Evolutionary conservation across 2,113 vertebrate species (phyloP), one percentile per base, ranked within the genome.

Genomic region (Rhynchopsitta pachyrhyncha): DNA sequence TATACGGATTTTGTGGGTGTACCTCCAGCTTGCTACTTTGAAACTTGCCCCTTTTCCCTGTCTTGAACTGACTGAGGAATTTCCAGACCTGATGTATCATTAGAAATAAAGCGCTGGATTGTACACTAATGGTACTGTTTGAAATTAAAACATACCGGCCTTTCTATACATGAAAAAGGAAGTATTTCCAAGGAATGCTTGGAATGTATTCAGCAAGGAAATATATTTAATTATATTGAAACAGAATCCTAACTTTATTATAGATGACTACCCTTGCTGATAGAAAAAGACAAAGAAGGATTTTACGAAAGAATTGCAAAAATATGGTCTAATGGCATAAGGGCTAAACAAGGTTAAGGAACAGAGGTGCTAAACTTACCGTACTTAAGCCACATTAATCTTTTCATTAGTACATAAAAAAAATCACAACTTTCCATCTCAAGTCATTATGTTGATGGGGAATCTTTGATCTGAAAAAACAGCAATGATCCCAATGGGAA

Each of bases 401-500:
- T 97, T 97, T 95, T 93, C 89, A 87, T 90, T 95, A 89, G 74
- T 44, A 80, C 82, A 74, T 85, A 52, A 89, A 96, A 97, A 97
- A 96, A 93, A 95, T 80, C 79, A 82, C 81, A 92, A 78, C 82
- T 95, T 95, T 96, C 95, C 63, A 88, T 96, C 94, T 91, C 46
- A 87, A 95, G 93, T 93, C 84, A 82, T 94, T 95, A 95, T 82
- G 62, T 86, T 95, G 91, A 94, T 90, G 95, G 79, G 80, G 53
- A 88, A 97, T 97, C 97, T 98, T 97, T 98, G 98, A 98, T 98
- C 96, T 98, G 93, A 93, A 95, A 95, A 95, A 98, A 79, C 95
- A 97, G 98, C 96, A 97, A 97, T 95, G 95, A 98, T 98, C 97
- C 97, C 98, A 97, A 97, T 97, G 98, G 97, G 98, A 98, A 98